Evolutionary conservation across 2,888 invertebrate species (phyloP), one percentile per base, ranked within the genome.

Genomic region (Chesias legatella): DNA sequence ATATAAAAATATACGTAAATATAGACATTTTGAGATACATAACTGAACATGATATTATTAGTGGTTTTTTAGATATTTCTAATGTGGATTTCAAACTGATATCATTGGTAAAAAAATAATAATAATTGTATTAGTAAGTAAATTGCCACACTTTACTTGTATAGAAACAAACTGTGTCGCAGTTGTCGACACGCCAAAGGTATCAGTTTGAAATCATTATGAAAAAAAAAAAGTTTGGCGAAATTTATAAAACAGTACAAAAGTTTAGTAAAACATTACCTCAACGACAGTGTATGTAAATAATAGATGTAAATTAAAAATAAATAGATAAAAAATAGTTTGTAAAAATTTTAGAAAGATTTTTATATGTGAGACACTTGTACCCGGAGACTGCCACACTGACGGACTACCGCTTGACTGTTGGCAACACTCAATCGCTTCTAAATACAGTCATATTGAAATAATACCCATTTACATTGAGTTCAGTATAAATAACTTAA

Each of bases 251-350:
- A 26, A 54, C 54, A 60, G 58, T 58, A 60, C 58, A 58, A 60
- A 56, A 49, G 40, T 50, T 51, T 53, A 47, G 43, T 29, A 44
- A 46, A 51, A 36, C 40, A 43, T 73, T 86, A 85, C 86, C 85
- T 86, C 86, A 86, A 53, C 58, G 63, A 81, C 84, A 83, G 80
- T 73, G 82, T 84, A 84, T 84, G 78, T 85, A 81, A 69, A 81
- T 81, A 83, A 58, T 44, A 40, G 37, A 33, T 37, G 7, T 17
- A 65, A 56, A 59, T 43, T 56, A 61, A n/a, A n/a, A n/a, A n/a
- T n/a, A n/a, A n/a, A n/a, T n/a, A n/a, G n/a, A n/a, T n/a, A n/a
- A n/a, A 51, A 63, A 61, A 69, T 75, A 69, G 71, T 61, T 61
- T 63, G 62, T 66, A 63, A 65, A 64, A 48, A 39, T 67, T 72